Evolutionary conservation across 2,797 vertebrate species (phyloP).

Genomic region (Pseudopleuronectes americanus): DNA sequence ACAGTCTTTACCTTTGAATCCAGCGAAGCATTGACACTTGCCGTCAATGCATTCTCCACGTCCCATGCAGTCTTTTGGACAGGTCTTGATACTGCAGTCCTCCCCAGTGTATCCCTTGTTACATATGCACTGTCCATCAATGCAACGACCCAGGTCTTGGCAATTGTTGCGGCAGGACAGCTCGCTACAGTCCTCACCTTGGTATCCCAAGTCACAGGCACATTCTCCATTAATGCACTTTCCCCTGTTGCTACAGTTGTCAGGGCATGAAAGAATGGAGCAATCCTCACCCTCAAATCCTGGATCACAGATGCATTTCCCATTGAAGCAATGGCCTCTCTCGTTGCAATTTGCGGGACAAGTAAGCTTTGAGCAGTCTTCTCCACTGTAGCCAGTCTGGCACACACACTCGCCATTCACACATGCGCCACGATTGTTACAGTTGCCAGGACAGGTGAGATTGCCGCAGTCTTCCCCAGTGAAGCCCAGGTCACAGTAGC

Average conservation of each 20-base stretch:
- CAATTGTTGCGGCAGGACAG: slow-evolving; percentile 87
- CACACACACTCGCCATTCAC: slow-evolving; percentile 91
- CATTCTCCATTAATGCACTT: slow-evolving; percentile 89
- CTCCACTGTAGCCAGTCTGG: slow-evolving; percentile 86
- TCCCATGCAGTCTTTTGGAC: slow-evolving; percentile 87
- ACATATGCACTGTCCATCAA: slow-evolving; percentile 86
- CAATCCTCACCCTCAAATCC: slow-evolving; percentile 90
- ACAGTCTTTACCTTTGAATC: slow-evolving; percentile 88
- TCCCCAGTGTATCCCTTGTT: slow-evolving; percentile 85
- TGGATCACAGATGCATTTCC: slow-evolving; percentile 91
- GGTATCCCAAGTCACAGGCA: slow-evolving; percentile 86
- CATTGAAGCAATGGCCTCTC: slow-evolving; percentile 88
- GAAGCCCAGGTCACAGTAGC: slow-evolving; percentile 92
- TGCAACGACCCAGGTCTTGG: slow-evolving; percentile 82
- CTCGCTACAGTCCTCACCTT: slow-evolving; percentile 88
- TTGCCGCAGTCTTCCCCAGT: slow-evolving; percentile 91
- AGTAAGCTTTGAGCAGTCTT: slow-evolving; percentile 88
- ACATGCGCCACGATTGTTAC: slow-evolving; percentile 87
- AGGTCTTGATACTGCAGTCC: slow-evolving; percentile 87
- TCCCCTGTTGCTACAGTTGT: slow-evolving; percentile 86
- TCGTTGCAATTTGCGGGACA: slow-evolving; percentile 90
- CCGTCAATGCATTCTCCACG: slow-evolving; percentile 88
- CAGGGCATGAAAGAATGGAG: slow-evolving; percentile 86
- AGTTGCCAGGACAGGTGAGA: slow-evolving; percentile 88
- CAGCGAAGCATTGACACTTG: slow-evolving; percentile 84